Base-by-base conservation (phyloP, 2,888 invertebrate genomes). In the Schizaphis graminum region DNA sequence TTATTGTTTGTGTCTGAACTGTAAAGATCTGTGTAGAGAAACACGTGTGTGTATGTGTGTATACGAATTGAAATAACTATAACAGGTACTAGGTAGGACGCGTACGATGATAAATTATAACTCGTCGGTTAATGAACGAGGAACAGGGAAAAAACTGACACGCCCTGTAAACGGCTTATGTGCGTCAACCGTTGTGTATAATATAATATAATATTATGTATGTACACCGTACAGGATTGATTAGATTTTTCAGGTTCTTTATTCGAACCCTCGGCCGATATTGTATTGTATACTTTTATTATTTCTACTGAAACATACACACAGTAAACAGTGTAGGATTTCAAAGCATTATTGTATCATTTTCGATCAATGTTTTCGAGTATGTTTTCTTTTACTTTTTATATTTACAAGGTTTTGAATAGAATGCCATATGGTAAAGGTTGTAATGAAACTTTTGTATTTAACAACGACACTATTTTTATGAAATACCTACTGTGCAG, bases 331-430 rank as follows among this genome's bases (percentile, higher is more conserved):
- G 77, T 77, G 77, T 77, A 77, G 77, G 77, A 77, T 77, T 77
- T 77, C 77, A 77, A 77, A 77, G 77, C 77, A 77, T 77, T 77
- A 77, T 77, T 77, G 77, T 41, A 77, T 77, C 77, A 77, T 77
- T 77, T 35, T 77, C 77, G 77, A 77, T 77, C 77, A 77, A 77
- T 77, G 77, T 77, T 77, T 77, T 77, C 35, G 35, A 77, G 77
- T 21, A 35, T 4, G 86, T 47, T 44, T 86, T 86, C 26, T 86
- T 86, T 47, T 77, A 35, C 35, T 77, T 35, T 77, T 77, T 77
- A 77, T 77, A 77, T 77, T 77, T 41, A 8, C 77, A 35, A 35
- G 35, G 77, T 77, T 77, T 77, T 77, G 35, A 77, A 24, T 41
- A 24, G 67, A 67, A 67, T 35, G 35, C 67, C 35, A 67, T 67